Evolutionary conservation across 2,113 vertebrate species (phyloP), one percentile per base, ranked within the genome.

Genomic region (Lanius ludovicianus): DNA sequence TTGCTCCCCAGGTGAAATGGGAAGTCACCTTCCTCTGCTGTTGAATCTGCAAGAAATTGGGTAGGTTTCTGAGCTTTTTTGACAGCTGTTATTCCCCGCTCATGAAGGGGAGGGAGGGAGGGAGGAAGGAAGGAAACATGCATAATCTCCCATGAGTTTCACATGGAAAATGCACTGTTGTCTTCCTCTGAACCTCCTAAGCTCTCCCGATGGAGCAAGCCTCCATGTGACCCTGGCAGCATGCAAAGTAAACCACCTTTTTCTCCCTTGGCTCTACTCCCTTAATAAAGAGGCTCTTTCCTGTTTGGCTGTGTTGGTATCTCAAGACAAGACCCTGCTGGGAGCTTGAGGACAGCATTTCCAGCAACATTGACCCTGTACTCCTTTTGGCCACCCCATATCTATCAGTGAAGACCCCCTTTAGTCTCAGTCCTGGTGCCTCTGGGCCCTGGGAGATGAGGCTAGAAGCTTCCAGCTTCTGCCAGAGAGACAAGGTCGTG

Each of bases 401-500:
- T 28, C 37, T 83, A 50, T 33, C 5, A 35, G 1, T 2, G 23
- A n/a, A 46, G 25, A 47, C 16, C 21, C 25, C 10, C 25, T 52
- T 44, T 46, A 86, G 25, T 37, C 79, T 90, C 59, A 70, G 15
- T 49, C 13, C 49, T 41, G 49, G 49, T 41, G 33, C 28, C 55
- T 41, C 35, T 56, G 30, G 39, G 18, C 7, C 10, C 60, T 27
- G 44, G 60, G 74, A 37, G 42, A 81, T 11, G 53, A 50, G 56
- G 55, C 17, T 12, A 79, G 90, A 19, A 5, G 20, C 35, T 77
- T 78, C 75, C 30, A 30, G 52, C 62, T 89, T 49, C 90, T 84
- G 41, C 30, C 35, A 35, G 42, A 92, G 90, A 92, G 82, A 65
- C 84, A 95, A 94, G 92, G 86, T 96, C 90, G 59, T 1, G 8